These are phyloP conservation scores for Rhabditophanes sp. DNA, from an alignment of 2,888 invertebrate species.

Conservation along the genomic window DNA sequence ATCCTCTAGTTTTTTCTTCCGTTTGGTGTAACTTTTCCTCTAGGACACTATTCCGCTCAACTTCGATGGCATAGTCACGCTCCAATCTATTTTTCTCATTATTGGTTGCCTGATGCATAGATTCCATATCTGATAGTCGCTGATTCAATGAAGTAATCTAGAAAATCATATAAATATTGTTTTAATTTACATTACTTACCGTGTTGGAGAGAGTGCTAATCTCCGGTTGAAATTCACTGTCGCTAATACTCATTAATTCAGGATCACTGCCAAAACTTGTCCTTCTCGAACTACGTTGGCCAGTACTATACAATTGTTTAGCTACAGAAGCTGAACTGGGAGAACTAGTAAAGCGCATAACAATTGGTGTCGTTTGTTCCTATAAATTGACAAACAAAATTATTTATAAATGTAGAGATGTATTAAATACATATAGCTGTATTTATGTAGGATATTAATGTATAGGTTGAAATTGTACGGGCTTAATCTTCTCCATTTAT, in stretches of 20 bases:
- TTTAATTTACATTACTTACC: background rate
- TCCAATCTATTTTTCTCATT: no score
- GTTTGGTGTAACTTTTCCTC: slow-evolving; percentile 41
- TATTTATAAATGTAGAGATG: no score
- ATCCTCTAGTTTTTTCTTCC: slow-evolving; percentile 28
- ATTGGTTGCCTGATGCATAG: no score
- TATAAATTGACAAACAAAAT: no score
- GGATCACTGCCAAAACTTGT: slow-evolving; percentile 24
- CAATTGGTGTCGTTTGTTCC: slow-evolving; percentile 9
- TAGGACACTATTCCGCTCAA: slow-evolving; percentile 31
- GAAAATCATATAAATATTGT: no score
- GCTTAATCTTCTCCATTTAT: no score
- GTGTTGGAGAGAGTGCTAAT: slow-evolving; percentile 8
- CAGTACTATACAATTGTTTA: slow-evolving; percentile 29
- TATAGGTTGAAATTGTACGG: no score
- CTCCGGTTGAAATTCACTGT: slow-evolving; percentile 20
- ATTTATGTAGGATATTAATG: no score
- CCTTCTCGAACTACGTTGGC: slow-evolving; percentile 16
- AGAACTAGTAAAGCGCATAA: slow-evolving; percentile 9
- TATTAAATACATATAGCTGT: no score
- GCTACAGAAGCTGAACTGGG: slow-evolving; percentile 36
- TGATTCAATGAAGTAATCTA: no score
- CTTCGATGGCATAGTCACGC: slow-evolving; percentile 39
- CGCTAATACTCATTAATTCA: slow-evolving; percentile 33
- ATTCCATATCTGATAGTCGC: no score